These are phyloP conservation scores for Pardalotus punctatus DNA, from an alignment of 2,113 vertebrate genomes.

Conservation along the genomic window DNA sequence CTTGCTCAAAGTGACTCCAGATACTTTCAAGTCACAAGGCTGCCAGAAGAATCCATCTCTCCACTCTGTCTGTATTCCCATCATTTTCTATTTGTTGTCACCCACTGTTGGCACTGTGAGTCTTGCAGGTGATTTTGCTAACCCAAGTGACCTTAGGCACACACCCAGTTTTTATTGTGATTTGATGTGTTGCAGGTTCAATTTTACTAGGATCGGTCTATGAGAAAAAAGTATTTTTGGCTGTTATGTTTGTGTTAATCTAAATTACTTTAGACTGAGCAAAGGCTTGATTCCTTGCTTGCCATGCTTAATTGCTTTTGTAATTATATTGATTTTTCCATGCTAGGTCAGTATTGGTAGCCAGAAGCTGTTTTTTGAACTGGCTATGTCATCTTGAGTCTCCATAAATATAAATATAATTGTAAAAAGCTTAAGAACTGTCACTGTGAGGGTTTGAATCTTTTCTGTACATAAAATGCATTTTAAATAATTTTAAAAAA, in stretches of 20 bases:
- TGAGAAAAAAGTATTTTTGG: not conserved
- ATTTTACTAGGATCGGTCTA: not conserved
- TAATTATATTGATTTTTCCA: slow-evolving; percentile 44
- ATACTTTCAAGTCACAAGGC: not conserved
- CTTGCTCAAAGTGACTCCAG: not conserved
- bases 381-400: not conserved
- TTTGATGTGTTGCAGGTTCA: not conserved
- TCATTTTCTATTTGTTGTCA: not conserved
- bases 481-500: not conserved
- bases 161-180: not conserved
- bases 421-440: not conserved
- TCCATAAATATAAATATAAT: slow-evolving; percentile 1
- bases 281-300: not conserved
- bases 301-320: slow-evolving; percentile 23
- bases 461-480: not conserved
- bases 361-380: slow-evolving; percentile 22
- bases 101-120: not conserved
- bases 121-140: slow-evolving; percentile 2
- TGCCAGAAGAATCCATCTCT: not conserved
- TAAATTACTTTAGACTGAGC: not conserved
- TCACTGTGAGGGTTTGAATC: not conserved
- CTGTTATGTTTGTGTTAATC: slow-evolving; percentile 7
- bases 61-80: not conserved
- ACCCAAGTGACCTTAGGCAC: not conserved
- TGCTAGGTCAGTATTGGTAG: not conserved